These are phyloP conservation scores for Fragum fragum DNA, from an alignment of 2,888 invertebrate species.

Conservation along the genomic window DNA sequence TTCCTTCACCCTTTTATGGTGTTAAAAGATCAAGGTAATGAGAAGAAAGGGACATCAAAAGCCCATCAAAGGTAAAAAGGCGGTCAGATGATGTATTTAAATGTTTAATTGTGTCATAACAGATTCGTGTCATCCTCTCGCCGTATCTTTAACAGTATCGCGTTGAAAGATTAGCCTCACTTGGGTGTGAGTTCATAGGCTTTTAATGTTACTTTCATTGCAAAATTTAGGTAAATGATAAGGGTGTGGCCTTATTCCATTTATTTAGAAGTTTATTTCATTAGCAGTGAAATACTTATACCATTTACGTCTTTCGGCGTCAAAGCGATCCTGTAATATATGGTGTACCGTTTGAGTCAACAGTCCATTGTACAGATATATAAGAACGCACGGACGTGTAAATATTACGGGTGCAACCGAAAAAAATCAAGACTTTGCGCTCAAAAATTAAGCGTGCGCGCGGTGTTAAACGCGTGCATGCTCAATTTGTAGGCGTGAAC, in stretches of 20 bases:
- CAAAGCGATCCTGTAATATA: no score
- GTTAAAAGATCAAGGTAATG: neutral
- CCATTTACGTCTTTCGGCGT: no score
- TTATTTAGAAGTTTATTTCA: neutral
- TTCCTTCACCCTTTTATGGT: neutral
- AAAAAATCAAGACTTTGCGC: no score
- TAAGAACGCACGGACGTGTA: no score
- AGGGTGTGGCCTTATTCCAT: neutral
- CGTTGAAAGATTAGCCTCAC: neutral
- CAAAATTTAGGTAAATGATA: neutral
- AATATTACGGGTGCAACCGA: no score
- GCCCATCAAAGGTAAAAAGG: conserved; percentile 4
- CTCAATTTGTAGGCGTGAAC: no score
- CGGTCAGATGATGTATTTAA: conserved; percentile 9
- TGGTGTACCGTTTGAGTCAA: no score
- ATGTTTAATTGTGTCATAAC: conserved; percentile 14
- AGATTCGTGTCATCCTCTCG: neutral
- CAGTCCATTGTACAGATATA: no score
- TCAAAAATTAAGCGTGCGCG: no score
- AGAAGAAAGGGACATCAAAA: conserved; percentile 8
- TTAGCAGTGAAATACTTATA: no score
- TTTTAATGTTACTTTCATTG: conserved; percentile 6
- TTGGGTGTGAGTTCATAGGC: neutral
- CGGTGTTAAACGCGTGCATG: no score
- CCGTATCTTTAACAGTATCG: neutral